phyloP scores from a whole-genome alignment of 2,797 vertebrate species.

The Coregonus sp. region DNA sequence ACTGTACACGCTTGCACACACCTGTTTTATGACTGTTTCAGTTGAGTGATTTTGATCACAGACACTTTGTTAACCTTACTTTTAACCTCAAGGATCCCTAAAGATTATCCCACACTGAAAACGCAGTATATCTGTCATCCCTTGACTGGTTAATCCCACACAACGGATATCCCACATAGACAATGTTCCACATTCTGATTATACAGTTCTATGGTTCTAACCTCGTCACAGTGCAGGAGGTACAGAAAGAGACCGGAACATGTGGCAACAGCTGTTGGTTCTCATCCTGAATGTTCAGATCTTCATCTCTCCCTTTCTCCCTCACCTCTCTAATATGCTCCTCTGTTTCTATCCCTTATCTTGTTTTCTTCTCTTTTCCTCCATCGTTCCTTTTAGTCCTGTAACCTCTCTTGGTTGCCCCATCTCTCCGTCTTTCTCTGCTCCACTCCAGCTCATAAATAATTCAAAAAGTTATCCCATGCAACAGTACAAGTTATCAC shows the following conservation, averaged over 20 bases:
- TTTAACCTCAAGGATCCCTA: not conserved
- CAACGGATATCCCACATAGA: not conserved
- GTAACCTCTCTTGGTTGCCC: conserved; percentile 17
- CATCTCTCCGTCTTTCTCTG: conserved; percentile 39
- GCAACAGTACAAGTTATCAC: not conserved
- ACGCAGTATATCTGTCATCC: too few species aligned
- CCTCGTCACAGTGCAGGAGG: not conserved
- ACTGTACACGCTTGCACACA: conserved; percentile 9
- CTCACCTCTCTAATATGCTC: conserved; percentile 54
- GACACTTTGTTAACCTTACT: not conserved
- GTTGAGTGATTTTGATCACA: not conserved
- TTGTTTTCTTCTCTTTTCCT: conserved; percentile 10
- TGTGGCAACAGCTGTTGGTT: conserved; percentile 59
- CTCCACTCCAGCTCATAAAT: conserved; percentile 20
- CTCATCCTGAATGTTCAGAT: not conserved
- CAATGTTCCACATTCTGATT: not conserved
- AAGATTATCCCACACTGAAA: not conserved
- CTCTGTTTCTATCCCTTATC: conserved; percentile 22
- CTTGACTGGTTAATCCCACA: too few species aligned
- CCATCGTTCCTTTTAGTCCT: conserved; percentile 29
- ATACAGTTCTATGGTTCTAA: not conserved
- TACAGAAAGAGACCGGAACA: conserved; percentile 45
- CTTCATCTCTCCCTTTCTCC: conserved; percentile 6
- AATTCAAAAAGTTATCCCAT: not conserved
- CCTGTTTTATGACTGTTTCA: conserved; percentile 20